phyloP scores from a whole-genome alignment of 2,113 vertebrate genomes.

The Dicerorhinus sumatrensis region DNA sequence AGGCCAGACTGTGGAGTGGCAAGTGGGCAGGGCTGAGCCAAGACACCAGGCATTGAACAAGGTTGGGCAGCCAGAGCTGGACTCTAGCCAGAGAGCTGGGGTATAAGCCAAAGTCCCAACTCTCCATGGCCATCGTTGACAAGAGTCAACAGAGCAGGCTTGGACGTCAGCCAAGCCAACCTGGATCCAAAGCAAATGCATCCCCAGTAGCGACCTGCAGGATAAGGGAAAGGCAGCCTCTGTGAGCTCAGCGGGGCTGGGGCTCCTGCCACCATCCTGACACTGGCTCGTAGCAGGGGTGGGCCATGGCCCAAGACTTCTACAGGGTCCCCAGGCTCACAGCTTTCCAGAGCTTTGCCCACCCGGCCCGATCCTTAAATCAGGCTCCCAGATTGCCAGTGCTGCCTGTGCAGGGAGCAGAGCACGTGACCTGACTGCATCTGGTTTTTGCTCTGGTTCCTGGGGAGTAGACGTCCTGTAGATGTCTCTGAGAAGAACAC shows the following conservation, averaged over 20 bases:
- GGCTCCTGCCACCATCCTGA: not conserved
- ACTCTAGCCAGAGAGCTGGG: fast-evolving
- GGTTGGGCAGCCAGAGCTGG: not conserved
- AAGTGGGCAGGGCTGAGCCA: not conserved
- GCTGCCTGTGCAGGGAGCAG: not conserved
- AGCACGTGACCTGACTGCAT: not conserved
- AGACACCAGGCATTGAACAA: too few species aligned
- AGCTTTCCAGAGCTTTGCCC: not conserved
- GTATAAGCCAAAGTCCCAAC: not conserved
- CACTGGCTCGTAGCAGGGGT: fast-evolving
- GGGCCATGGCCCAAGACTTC: not conserved
- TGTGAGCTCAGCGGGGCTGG: fast-evolving
- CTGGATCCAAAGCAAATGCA: not conserved
- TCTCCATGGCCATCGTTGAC: not conserved
- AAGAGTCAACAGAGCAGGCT: not conserved
- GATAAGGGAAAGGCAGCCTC: not conserved
- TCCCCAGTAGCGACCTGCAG: not conserved
- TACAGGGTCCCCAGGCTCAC: not conserved
- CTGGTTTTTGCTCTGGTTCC: slow-evolving; percentile 38
- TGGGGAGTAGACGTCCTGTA: not conserved
- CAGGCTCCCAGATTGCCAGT: not conserved
- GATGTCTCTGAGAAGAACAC: too few species aligned
- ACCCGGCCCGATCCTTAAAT: not conserved
- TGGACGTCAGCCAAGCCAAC: not conserved
- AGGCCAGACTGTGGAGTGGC: not conserved